phyloP scores from a whole-genome alignment of 2,888 invertebrate genomes.

The Synergus itoensis region DNA sequence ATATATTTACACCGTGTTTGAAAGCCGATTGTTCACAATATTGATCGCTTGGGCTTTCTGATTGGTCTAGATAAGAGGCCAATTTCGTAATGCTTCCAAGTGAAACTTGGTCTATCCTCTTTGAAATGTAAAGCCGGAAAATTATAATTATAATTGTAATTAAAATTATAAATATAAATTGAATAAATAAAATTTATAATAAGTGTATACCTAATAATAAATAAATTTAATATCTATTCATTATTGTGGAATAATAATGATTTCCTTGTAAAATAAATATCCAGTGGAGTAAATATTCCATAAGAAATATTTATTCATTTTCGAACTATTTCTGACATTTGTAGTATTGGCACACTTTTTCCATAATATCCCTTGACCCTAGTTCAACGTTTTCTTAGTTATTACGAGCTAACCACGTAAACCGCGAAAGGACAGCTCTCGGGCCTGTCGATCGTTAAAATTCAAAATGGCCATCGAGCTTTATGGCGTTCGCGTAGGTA shows the following conservation, averaged over 20 bases:
- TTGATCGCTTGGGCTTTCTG: not conserved
- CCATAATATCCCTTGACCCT: not conserved
- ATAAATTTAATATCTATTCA: no score
- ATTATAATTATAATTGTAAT: no score
- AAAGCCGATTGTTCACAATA: not conserved
- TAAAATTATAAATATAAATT: no score
- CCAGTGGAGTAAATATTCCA: no score
- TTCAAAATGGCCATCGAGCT: conserved; percentile 14
- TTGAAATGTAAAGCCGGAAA: not conserved
- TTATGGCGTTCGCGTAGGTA: conserved; percentile 20
- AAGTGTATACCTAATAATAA: no score
- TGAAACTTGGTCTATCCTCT: not conserved
- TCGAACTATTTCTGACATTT: not conserved
- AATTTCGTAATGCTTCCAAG: not conserved
- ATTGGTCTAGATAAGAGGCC: not conserved
- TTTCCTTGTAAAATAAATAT: no score
- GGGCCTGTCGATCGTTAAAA: conserved; percentile 27
- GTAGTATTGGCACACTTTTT: conserved; percentile 13
- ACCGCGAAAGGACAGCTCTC: conserved; percentile 31
- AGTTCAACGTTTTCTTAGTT: conserved; percentile 14
- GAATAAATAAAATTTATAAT: no score
- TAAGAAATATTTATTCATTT: no score
- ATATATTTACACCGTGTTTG: conserved; percentile 1
- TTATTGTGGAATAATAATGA: no score
- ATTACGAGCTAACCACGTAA: conserved; percentile 30